These are phyloP conservation scores for Chironomus tepperi DNA, from an alignment of 1,140 invertebrate genomes.

Conservation along the genomic window DNA sequence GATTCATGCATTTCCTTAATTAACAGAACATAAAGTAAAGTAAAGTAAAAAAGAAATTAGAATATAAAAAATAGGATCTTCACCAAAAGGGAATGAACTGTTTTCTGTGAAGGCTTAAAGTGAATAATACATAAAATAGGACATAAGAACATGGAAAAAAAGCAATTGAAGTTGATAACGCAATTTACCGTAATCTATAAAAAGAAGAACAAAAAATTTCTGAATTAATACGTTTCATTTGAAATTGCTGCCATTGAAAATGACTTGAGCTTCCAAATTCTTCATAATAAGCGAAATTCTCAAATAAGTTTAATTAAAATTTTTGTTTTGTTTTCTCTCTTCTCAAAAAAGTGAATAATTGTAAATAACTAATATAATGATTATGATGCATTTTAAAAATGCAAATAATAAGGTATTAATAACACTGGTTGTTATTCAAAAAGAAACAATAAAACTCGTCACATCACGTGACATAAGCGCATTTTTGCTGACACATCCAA, in stretches of 20 bases:
- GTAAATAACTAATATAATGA: neutral
- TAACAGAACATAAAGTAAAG: neutral
- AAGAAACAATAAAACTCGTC: too few relatives aligned
- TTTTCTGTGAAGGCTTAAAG: too few relatives aligned
- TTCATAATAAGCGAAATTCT: neutral
- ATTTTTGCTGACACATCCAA: too few relatives aligned
- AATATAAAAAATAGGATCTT: too few relatives aligned
- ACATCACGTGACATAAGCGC: too few relatives aligned
- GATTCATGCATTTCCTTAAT: neutral
- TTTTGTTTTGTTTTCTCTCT: neutral
- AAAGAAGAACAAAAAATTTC: neutral
- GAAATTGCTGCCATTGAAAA: neutral
- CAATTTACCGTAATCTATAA: constrained; percentile 19
- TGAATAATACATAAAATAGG: neutral
- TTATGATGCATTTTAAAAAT: neutral
- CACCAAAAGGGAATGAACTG: too few relatives aligned
- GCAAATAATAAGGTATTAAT: neutral
- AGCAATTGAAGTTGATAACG: constrained; percentile 1
- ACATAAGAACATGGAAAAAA: neutral
- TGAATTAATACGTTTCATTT: neutral
- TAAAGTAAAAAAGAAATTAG: neutral
- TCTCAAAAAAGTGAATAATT: neutral
- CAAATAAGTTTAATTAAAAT: neutral
- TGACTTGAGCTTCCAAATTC: neutral
- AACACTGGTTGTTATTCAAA: too few relatives aligned